A percentile compares a stretch with the other conserved stretches of the same genome.
phyloP scores from a whole-genome alignment of 1,140 invertebrate genomes.

The Watersipora subatra region DNA sequence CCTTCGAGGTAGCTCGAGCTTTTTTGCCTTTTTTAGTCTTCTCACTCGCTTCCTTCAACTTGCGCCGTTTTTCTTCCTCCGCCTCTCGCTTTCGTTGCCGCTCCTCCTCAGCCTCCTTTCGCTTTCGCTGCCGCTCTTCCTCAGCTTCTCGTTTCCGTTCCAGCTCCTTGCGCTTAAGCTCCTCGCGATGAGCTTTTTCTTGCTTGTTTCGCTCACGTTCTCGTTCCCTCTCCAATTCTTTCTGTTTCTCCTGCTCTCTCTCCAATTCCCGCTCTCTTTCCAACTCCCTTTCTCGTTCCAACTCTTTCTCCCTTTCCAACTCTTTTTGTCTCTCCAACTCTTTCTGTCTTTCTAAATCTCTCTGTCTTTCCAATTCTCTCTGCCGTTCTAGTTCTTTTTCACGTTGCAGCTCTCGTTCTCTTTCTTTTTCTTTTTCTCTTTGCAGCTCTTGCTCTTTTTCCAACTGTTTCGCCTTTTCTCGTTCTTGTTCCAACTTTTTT shows the following conservation, averaged over 20 bases:
- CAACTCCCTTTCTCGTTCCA: neutral
- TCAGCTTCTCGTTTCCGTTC: too few species aligned
- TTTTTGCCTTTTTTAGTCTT: too few species aligned
- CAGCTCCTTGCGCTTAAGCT: too few species aligned
- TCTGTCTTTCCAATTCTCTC: slow-evolving; percentile 7
- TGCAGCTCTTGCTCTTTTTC: slow-evolving; percentile 14
- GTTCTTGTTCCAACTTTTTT: slow-evolving; percentile 17
- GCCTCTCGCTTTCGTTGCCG: neutral
- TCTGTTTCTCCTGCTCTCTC: neutral
- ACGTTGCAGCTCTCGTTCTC: slow-evolving; percentile 22
- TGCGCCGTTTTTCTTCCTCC: neutral
- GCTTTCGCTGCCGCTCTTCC: too few species aligned
- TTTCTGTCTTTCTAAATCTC: slow-evolving; percentile 6
- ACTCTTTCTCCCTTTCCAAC: neutral
- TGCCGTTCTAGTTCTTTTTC: slow-evolving; percentile 4
- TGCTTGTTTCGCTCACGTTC: neutral
- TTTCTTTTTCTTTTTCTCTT: slow-evolving; percentile 7
- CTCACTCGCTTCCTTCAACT: too few species aligned
- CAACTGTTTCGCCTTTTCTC: slow-evolving; percentile 13
- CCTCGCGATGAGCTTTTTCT: neutral
- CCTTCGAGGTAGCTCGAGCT: too few species aligned
- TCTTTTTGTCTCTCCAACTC: neutral
- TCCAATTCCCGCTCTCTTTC: neutral
- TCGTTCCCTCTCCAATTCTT: neutral
- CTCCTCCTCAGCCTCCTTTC: neutral